Base-by-base conservation (phyloP, 1,140 invertebrate species). In the Muscidifurax raptorellus region DNA sequence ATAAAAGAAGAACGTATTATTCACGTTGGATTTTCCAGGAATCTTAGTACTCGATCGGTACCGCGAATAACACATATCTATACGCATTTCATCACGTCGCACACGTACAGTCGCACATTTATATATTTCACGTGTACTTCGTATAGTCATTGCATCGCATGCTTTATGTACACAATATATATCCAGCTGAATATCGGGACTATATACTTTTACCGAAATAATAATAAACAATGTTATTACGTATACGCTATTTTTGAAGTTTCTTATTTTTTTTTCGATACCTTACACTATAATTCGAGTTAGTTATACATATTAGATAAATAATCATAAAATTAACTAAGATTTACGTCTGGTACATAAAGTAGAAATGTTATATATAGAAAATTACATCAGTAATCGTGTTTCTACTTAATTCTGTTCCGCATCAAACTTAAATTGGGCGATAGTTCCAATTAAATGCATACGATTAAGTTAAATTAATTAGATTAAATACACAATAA, bases 81-180 rank as follows among this genome's bases (percentile, higher is more conserved):
- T n/a, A n/a, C 22, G 52, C 52, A 69, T 69, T 69, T 69, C 79
- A 30, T 84, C 27, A 40, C 27, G 52, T 69, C 67, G n/a, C n/a
- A 27, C 36, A 64, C 47, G 47, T 64, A n/a, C 32, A 75, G 28
- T 36, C 64, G 66, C 32, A 52, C 66, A 69, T 28, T 28, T 27
- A 71, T 52, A 83, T 36, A 72, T 78, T 71, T 59, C 36, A 25
- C 30, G 44, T 3, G 66, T 30, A 47, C 75, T 47, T 40, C 66
- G 7, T 27, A 64, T 71, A 72, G n/a, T 84, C 66, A 12, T 84
- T 84, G 30, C 47, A 67, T 80, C 25, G 2, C 71, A 28, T 75
- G 76, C 32, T 64, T 84, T 84, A 84, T 84, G 67, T 80, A 75
- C 77, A 84, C 36, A 80, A 74, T 79, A 59, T 59, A 59, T 59